phyloP scores from a whole-genome alignment of 2,888 invertebrate species.

The Hedychridium roseum region DNA sequence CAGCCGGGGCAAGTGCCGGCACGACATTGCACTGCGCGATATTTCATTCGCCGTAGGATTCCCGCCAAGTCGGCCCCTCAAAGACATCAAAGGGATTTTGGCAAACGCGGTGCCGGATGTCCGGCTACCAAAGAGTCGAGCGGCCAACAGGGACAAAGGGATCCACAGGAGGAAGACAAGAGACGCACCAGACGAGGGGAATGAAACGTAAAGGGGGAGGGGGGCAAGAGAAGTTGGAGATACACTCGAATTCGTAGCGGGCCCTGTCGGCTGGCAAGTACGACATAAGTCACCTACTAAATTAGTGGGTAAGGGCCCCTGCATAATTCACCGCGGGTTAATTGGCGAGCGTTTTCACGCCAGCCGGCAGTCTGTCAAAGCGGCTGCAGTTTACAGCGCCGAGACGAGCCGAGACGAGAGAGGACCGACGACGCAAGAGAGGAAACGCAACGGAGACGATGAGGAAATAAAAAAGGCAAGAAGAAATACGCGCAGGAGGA shows the following conservation, averaged over 20 bases:
- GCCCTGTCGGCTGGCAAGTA: conserved; percentile 55
- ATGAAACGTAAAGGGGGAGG: conserved; percentile 4
- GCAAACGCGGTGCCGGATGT: conserved; percentile 50
- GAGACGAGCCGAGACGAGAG: conserved; percentile 7
- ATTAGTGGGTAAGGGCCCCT: conserved; percentile 56
- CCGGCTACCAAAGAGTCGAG: conserved; percentile 40
- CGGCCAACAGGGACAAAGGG: conserved; percentile 10
- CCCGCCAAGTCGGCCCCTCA: conserved; percentile 47
- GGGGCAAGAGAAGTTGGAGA: conserved; percentile 8
- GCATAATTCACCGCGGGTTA: conserved; percentile 62
- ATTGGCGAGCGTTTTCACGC: conserved; percentile 63
- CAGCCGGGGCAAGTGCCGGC: no score
- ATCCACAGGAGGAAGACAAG: conserved; percentile 13
- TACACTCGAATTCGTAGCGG: conserved; percentile 43
- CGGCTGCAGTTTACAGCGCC: conserved; percentile 46
- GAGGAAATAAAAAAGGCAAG: conserved; percentile 4
- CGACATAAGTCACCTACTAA: conserved; percentile 62
- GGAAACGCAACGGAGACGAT: conserved; percentile 3
- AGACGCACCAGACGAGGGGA: conserved; percentile 6
- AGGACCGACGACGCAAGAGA: conserved; percentile 3
- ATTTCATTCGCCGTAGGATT: conserved; percentile 59
- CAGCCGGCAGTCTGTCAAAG: conserved; percentile 60
- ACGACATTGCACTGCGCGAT: conserved; percentile 29
- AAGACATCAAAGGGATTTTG: conserved; percentile 51
- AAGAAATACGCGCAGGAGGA: no score